Percentiles rank a stretch among this genome's conserved stretches.
Evolutionary conservation across 2,888 invertebrate species (phyloP).

Genomic region (Megastigmus dorsalis): DNA sequence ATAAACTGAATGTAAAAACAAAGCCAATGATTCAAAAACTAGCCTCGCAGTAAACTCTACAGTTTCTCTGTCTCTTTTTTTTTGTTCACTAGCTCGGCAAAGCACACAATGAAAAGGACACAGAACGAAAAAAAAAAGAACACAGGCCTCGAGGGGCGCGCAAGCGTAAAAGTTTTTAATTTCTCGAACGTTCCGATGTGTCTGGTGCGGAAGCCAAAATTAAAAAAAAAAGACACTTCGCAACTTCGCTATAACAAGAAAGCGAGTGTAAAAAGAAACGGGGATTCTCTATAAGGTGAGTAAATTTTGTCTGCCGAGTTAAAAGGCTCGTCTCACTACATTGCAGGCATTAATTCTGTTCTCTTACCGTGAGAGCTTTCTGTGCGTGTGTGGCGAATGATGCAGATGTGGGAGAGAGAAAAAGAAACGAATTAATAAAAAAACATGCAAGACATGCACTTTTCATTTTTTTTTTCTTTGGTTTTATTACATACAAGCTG

Average conservation of each 20-base stretch:
- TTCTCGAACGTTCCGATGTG: background rate
- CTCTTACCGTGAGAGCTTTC: constrained; percentile 74
- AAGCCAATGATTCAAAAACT: constrained; percentile 25
- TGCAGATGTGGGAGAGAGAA: constrained; percentile 53
- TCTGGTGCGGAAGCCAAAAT: constrained; percentile 16
- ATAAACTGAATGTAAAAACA: constrained; percentile 5
- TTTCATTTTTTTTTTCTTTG: constrained; percentile 14
- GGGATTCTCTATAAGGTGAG: constrained; percentile 8
- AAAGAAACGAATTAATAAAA: constrained; percentile 59
- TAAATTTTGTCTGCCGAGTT: constrained; percentile 1
- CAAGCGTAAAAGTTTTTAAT: constrained; percentile 8
- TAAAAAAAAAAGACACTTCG: constrained; percentile 5
- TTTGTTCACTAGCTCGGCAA: constrained; percentile 22
- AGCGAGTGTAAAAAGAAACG: background rate
- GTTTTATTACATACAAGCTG: constrained; percentile 70
- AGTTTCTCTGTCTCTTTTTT: too few relatives aligned
- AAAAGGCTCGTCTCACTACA: constrained; percentile 6
- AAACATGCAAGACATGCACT: constrained; percentile 66
- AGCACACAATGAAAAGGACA: constrained; percentile 20
- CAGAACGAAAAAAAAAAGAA: background rate
- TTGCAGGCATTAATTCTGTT: constrained; percentile 31
- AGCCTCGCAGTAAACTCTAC: constrained; percentile 4
- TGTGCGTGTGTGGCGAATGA: constrained; percentile 59
- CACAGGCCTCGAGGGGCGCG: background rate
- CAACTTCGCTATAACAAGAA: constrained; percentile 15